A percentile compares a stretch with the other conserved stretches of the same genome.
Conservation (phyloP, 2,797 vertebrate genomes). For the Premnoplex brunnescens region DNA sequence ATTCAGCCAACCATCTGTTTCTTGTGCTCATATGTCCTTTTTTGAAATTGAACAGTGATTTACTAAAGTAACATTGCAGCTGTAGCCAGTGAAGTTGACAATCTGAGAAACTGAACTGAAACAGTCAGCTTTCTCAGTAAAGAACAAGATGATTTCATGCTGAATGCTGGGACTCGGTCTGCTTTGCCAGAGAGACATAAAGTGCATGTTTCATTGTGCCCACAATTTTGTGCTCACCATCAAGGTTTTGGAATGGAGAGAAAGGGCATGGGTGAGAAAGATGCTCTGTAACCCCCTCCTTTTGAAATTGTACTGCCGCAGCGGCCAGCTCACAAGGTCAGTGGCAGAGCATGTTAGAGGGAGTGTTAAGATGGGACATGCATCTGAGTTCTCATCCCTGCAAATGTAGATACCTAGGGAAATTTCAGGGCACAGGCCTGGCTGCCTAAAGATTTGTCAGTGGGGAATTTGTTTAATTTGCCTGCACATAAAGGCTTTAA, state of each 20-base stretch:
- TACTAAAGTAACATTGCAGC: neutral
- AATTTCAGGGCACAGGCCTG: neutral
- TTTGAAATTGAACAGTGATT: neutral
- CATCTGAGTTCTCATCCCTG: neutral
- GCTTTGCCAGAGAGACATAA: neutral
- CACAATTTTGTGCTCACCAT: neutral
- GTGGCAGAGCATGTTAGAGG: neutral
- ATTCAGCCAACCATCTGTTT: neutral
- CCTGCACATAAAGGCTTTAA: neutral
- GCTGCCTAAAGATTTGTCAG: neutral
- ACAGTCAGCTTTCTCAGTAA: neutral
- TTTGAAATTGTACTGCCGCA: neutral
- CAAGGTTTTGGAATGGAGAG: neutral
- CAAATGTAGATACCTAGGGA: neutral
- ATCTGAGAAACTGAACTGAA: neutral
- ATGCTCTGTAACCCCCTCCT: neutral
- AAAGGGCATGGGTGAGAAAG: neutral
- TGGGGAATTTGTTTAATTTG: neutral
- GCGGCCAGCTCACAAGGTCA: neutral
- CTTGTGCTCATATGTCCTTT: accelerated
- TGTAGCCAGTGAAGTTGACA: neutral
- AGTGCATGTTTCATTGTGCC: neutral
- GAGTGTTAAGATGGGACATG: neutral
- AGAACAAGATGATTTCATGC: neutral
- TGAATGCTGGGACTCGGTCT: neutral